Conservation (phyloP, 1,140 invertebrate species). For the Eumaeus atala region DNA sequence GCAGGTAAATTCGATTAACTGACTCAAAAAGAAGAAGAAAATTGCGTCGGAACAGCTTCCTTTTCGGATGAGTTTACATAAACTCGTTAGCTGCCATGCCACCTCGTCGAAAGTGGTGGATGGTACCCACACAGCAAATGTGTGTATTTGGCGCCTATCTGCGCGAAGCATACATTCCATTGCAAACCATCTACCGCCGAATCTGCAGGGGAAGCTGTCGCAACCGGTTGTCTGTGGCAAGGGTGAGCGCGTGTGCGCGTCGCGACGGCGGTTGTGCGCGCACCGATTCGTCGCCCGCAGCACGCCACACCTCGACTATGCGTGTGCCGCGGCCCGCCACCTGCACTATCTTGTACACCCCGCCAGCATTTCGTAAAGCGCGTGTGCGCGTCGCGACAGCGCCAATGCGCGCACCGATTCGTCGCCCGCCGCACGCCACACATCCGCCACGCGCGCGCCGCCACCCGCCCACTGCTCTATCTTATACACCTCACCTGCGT, state of each 20-base stretch:
- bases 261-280: constrained; percentile 83
- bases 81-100: no score
- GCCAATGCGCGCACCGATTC: constrained; percentile 85
- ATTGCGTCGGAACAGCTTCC: no score
- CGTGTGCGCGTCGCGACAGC: constrained; percentile 80
- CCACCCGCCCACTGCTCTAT: constrained; percentile 85
- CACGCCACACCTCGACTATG: constrained; percentile 84
- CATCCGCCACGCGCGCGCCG: constrained; percentile 82
- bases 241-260: constrained; percentile 82
- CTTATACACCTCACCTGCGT: constrained; percentile 85
- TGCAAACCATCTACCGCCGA: no score
- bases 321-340: constrained; percentile 83
- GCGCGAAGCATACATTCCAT: no score
- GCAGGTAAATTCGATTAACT: no score
- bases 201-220: constrained; percentile 84
- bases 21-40: no score
- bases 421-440: constrained; percentile 83
- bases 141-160: no score
- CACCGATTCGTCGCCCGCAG: constrained; percentile 82
- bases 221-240: constrained; percentile 84
- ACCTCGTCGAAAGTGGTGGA: no score
- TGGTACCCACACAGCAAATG: no score
- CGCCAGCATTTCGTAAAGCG: constrained; percentile 77
- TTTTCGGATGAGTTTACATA: no score
- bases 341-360: constrained; percentile 88